Conservation (phyloP, 2,113 vertebrate genomes). For the Gobiocypris rarus region DNA sequence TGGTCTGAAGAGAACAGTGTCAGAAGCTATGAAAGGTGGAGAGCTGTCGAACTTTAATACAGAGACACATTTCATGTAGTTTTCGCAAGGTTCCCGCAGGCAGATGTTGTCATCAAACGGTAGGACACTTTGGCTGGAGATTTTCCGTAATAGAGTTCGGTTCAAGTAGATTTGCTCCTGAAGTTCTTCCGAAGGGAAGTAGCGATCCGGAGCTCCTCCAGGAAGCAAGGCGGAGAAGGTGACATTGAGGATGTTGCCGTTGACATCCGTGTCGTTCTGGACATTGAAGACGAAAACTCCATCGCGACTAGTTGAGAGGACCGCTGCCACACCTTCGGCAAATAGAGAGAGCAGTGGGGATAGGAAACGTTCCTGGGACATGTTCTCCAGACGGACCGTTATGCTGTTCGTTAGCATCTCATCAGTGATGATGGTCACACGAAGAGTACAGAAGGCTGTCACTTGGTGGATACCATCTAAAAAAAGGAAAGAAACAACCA, state of each 20-base stretch:
- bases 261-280: slow-evolving; percentile 93
- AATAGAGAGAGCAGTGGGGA: slow-evolving; percentile 91
- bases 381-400: slow-evolving; percentile 95
- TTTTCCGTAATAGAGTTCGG: slow-evolving; percentile 86
- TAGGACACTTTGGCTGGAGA: slow-evolving; percentile 91
- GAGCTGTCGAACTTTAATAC: slow-evolving; percentile 95
- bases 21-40: slow-evolving; percentile 90
- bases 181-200: slow-evolving; percentile 92
- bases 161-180: slow-evolving; percentile 98
- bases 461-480: slow-evolving; percentile 88
- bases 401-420: slow-evolving; percentile 99
- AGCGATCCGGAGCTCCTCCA: slow-evolving; percentile 79
- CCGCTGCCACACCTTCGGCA: slow-evolving; percentile 89
- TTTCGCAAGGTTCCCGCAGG: slow-evolving; percentile 94
- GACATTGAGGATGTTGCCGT: slow-evolving; percentile 91
- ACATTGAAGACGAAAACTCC: slow-evolving; percentile 94
- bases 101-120: slow-evolving; percentile 99
- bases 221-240: slow-evolving; percentile 93
- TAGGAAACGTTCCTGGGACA: slow-evolving; percentile 97
- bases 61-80: slow-evolving; percentile 99
- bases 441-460: slow-evolving; percentile 84
- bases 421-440: slow-evolving; percentile 94
- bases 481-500: slow-evolving; percentile 19
- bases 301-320: slow-evolving; percentile 88
- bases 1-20: slow-evolving; percentile 93